Conservation (phyloP, 2,888 invertebrate genomes). For the Brassicogethes aeneus region DNA sequence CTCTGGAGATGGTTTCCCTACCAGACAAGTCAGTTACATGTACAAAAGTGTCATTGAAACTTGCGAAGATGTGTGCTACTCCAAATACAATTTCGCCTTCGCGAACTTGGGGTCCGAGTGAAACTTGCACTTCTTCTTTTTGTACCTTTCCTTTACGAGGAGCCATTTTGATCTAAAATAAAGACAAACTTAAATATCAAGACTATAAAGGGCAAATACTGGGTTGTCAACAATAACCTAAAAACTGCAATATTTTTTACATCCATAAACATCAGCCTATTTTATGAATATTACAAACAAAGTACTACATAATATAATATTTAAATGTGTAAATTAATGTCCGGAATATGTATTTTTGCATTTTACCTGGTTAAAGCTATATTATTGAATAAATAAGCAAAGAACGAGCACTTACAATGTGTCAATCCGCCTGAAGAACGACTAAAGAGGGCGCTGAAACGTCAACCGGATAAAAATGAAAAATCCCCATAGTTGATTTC, state of each 20-base stretch:
- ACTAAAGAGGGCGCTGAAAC: conserved; percentile 16
- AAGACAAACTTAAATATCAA: conserved; percentile 17
- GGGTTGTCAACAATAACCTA: conserved; percentile 3
- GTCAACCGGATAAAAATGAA: not conserved
- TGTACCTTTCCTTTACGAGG: conserved; percentile 95
- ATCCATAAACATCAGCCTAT: not conserved
- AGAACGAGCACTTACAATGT: conserved; percentile 8
- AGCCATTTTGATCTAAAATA: conserved; percentile 61
- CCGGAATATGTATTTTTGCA: no score
- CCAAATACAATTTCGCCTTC: conserved; percentile 98
- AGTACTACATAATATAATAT: no score
- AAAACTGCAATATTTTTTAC: not conserved
- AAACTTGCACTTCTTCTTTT: conserved; percentile 95
- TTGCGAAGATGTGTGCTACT: conserved; percentile 98
- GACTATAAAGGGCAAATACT: conserved; percentile 2
- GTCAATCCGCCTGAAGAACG: conserved; percentile 7
- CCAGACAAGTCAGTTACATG: conserved; percentile 99
- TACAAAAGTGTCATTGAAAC: conserved; percentile 99
- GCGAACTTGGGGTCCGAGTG: conserved; percentile 90
- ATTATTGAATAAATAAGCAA: not conserved
- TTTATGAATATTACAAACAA: no score
- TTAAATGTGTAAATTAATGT: no score
- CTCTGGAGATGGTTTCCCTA: conserved; percentile 86
- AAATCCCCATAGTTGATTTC: no score
- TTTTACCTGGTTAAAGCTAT: not conserved